A percentile compares a stretch with the other conserved stretches of the same genome.
These are phyloP conservation scores for Microctenopoma lineatum DNA, from an alignment of 2,797 vertebrate species.

Conservation along the genomic window DNA sequence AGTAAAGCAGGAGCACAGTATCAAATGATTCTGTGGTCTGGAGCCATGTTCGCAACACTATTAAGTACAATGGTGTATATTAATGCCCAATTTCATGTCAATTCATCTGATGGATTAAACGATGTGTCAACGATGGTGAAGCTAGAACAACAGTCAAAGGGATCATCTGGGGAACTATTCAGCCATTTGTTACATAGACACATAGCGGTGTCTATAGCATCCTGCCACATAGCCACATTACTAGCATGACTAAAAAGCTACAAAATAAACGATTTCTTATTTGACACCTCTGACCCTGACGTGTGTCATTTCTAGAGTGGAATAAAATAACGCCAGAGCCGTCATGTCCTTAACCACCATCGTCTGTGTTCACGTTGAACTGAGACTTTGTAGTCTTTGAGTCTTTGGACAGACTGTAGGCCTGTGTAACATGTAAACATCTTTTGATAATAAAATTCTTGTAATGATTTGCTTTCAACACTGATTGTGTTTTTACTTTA, in stretches of 20 bases:
- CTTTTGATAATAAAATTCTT: constrained; percentile 27
- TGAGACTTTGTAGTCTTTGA: constrained; percentile 26
- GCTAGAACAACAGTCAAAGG: background rate
- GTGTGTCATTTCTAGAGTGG: constrained; percentile 3
- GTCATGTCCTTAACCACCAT: constrained; percentile 11
- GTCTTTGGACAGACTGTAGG: constrained; percentile 10
- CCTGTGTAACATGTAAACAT: background rate
- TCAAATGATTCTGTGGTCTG: background rate
- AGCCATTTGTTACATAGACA: background rate
- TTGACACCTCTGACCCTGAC: background rate
- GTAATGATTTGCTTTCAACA: constrained; percentile 11
- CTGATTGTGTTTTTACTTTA: constrained; percentile 34
- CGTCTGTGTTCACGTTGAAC: constrained; percentile 20
- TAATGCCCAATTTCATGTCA: no score
- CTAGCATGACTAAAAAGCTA: background rate
- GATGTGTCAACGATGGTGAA: no score
- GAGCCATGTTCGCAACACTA: background rate
- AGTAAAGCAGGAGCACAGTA: background rate
- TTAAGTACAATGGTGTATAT: no score
- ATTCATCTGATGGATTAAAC: no score
- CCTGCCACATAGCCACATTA: background rate
- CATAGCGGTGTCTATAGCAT: background rate
- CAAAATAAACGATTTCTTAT: background rate
- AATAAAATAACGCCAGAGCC: constrained; percentile 10
- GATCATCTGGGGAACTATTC: background rate